Evolutionary conservation across 2,113 vertebrate genomes (phyloP), one percentile per base, ranked within the genome.

Genomic region (Tyto alba): DNA sequence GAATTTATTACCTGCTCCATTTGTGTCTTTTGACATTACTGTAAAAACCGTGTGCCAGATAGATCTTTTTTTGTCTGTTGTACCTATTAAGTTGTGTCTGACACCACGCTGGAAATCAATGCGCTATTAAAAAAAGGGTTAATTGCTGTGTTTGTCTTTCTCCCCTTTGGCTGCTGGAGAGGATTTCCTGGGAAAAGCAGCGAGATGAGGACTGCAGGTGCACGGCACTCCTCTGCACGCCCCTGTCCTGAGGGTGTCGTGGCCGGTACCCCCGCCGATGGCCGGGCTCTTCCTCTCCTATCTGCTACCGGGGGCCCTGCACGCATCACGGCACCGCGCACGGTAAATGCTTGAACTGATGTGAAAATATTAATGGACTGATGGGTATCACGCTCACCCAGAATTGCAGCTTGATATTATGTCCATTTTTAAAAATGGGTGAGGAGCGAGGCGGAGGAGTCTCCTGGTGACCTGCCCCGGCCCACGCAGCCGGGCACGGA

Each of bases 281-380:
- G n/a, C n/a, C n/a, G n/a, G n/a, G n/a, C n/a, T n/a, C n/a, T n/a
- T n/a, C n/a, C n/a, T n/a, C n/a, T n/a, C n/a, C n/a, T n/a, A n/a
- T n/a, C n/a, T n/a, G n/a, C n/a, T n/a, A n/a, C n/a, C n/a, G 7
- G 38, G 47, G 5, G 20, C 26, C 50, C 30, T 10, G 3, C 32
- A 8, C 3, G 5, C 27, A 2, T 9, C 30, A n/a, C 0, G 45
- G 40, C 12, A 13, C 60, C 0, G 6, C 1, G 10, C 20, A 16
- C 29, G 4, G 17, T 19, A 16, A 59, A 13, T 21, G n/a, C 50
- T 38, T 7, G 22, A 64, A 34, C 30, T 2, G 13, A 11, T 16
- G 45, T 40, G 56, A 6, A 38, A n/a, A 9, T n/a, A 22, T 11
- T 9, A 15, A n/a, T 2, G 55, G n/a, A 8, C 12, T 1, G 14